These are phyloP conservation scores for Porites divaricata DNA, from an alignment of 92 coral and sea anemone species.

Conservation along the genomic window DNA sequence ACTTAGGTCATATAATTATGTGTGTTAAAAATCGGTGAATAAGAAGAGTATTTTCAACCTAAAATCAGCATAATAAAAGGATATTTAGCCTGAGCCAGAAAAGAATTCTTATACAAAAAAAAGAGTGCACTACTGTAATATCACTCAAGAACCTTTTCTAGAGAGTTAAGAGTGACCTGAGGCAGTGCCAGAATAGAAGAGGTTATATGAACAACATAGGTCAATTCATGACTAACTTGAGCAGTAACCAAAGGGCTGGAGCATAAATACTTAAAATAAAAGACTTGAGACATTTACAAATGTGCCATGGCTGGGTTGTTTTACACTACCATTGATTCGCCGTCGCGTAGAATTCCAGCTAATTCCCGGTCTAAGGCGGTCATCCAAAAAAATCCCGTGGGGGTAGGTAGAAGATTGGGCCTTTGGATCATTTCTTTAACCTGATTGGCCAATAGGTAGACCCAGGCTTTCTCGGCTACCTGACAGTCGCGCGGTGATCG, in stretches of 20 bases:
- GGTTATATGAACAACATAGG: slow-evolving; percentile 3
- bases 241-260: slow-evolving; percentile 32
- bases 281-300: slow-evolving; percentile 11
- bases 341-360: slow-evolving; percentile 13
- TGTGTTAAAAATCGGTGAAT: too few relatives aligned
- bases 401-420: slow-evolving; percentile 6
- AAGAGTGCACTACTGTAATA: too few relatives aligned
- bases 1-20: too few relatives aligned
- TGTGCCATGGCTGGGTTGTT: too few relatives aligned
- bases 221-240: too few relatives aligned
- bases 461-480: slow-evolving; percentile 24
- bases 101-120: too few relatives aligned
- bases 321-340: too few relatives aligned
- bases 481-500: slow-evolving; percentile 22
- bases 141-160: too few relatives aligned
- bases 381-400: slow-evolving; percentile 21
- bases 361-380: slow-evolving; percentile 17
- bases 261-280: not conserved
- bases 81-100: too few relatives aligned
- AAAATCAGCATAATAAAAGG: too few relatives aligned
- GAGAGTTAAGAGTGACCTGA: slow-evolving; percentile 5
- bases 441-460: slow-evolving; percentile 21
- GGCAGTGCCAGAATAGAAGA: slow-evolving; percentile 22
- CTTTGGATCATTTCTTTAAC: slow-evolving; percentile 11
- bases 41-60: too few relatives aligned